Evolutionary conservation across 1,140 invertebrate species (phyloP).

Genomic region (Bombus sylvicola): DNA sequence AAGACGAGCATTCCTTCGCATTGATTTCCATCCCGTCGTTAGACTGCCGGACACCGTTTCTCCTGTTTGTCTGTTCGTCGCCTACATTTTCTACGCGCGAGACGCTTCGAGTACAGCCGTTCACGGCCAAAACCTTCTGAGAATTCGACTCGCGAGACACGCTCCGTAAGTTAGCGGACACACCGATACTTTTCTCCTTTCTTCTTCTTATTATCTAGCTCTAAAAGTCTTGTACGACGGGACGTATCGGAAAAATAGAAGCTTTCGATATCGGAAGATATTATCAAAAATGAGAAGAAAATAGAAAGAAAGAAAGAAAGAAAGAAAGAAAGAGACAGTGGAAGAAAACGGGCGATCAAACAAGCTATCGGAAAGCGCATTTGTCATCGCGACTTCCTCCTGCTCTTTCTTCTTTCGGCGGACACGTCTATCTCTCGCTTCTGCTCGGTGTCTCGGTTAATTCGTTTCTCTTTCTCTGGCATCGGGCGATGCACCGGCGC

Average conservation of each 20-base stretch:
- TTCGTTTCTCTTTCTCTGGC: conserved; percentile 55
- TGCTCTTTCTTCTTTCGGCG: background rate
- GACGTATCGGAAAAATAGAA: too few relatives aligned
- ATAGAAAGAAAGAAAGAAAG: too few relatives aligned
- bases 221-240: background rate
- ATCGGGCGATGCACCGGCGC: conserved; percentile 69
- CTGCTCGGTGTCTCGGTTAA: conserved; percentile 25
- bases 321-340: background rate
- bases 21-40: conserved; percentile 34
- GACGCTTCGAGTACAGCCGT: conserved; percentile 66
- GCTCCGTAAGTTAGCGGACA: conserved; percentile 77
- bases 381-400: conserved; percentile 38
- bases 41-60: background rate
- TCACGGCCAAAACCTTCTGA: conserved; percentile 74
- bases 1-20: background rate
- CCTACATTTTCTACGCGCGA: background rate
- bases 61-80: background rate
- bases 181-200: conserved; percentile 74
- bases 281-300: too few relatives aligned
- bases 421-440: conserved; percentile 20
- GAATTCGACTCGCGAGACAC: conserved; percentile 78
- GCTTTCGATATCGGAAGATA: too few relatives aligned
- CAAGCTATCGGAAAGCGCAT: conserved; percentile 42
- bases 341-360: background rate
- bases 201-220: background rate